Conservation (phyloP, 2,113 vertebrate genomes). For the Mohoua ochrocephala region DNA sequence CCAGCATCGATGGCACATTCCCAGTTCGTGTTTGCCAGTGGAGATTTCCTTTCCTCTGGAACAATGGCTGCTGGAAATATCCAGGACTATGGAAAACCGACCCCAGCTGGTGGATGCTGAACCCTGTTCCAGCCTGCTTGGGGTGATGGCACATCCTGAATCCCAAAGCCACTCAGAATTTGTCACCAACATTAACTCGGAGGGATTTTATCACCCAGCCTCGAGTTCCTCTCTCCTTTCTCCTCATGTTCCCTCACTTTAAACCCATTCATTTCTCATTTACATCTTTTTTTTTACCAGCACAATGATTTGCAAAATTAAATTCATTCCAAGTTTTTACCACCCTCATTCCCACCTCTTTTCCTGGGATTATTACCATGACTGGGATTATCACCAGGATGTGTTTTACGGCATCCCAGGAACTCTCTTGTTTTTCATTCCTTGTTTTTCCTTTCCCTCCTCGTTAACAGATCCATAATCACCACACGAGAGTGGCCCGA, state of each 20-base stretch:
- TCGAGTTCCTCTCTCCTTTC: neutral
- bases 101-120: neutral
- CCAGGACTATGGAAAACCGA: neutral
- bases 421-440: neutral
- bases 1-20: neutral
- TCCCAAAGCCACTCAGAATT: neutral
- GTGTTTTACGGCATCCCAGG: neutral
- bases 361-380: neutral
- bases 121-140: neutral
- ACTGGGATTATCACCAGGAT: neutral
- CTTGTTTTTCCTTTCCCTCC: neutral
- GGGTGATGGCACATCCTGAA: neutral
- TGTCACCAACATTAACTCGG: neutral
- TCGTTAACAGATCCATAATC: neutral
- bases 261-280: neutral
- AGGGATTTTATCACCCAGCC: neutral
- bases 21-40: neutral
- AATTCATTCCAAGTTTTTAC: neutral
- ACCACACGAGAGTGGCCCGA: neutral
- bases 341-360: rapidly evolving
- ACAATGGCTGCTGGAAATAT: neutral
- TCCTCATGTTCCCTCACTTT: neutral
- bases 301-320: neutral
- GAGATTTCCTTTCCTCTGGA: neutral
- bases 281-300: neutral